Percentiles rank a stretch among this genome's conserved stretches.
These are phyloP conservation scores for Cyclargus thomasi DNA, from an alignment of 1,140 invertebrate genomes.

Conservation along the genomic window DNA sequence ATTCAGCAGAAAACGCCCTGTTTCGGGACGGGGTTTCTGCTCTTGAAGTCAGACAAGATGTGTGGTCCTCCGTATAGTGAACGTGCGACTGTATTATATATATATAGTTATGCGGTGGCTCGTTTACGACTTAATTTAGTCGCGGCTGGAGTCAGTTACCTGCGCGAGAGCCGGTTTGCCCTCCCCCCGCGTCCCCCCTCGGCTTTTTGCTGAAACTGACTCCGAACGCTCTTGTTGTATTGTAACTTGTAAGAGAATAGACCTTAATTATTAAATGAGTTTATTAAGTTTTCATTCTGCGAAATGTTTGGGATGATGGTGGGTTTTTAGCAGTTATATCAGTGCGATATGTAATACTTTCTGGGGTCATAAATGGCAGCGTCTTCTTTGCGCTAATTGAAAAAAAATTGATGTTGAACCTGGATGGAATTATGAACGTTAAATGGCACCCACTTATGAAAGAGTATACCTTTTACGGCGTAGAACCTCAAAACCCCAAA, in stretches of 20 bases:
- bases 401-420: too few relatives aligned
- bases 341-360: too few relatives aligned
- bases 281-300: neutral
- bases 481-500: too few relatives aligned
- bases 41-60: neutral
- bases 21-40: too few relatives aligned
- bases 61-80: neutral
- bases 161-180: slow-evolving; percentile 64
- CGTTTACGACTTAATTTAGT: slow-evolving; percentile 70
- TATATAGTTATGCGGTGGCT: slow-evolving; percentile 30
- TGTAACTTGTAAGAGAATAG: neutral
- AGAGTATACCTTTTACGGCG: too few relatives aligned
- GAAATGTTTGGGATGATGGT: neutral
- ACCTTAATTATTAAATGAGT: neutral
- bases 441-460: too few relatives aligned
- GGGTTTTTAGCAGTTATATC: neutral
- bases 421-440: too few relatives aligned
- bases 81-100: neutral
- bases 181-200: slow-evolving; percentile 20
- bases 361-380: too few relatives aligned
- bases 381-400: too few relatives aligned
- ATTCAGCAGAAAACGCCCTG: too few relatives aligned
- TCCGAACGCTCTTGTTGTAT: neutral
- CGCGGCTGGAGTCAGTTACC: slow-evolving; percentile 59
- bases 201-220: slow-evolving; percentile 33